Evolutionary conservation across 2,888 invertebrate species (phyloP), one percentile per base, ranked within the genome.

Genomic region (Pelosia muscerda): DNA sequence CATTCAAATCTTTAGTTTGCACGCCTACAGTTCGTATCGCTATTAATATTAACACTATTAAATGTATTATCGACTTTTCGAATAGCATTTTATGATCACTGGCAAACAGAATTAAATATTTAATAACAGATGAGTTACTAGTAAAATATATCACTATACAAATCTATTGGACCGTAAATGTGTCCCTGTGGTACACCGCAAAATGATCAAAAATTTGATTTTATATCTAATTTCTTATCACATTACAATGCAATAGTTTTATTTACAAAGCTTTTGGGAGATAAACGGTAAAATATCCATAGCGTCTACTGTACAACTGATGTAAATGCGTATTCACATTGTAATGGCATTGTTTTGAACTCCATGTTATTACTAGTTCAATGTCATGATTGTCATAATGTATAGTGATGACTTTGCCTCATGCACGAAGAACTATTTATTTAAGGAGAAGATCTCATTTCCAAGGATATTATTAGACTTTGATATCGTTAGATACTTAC

Each of bases 1-100:
- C 93, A 85, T 85, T 88, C 3, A 94, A 63, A 73, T 92, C 89
- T 75, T 81, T 92, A 75, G 89, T 75, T 6, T 77, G 60, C 28
- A 90, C 88, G 65, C 71, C 78, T 3, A 79, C 77, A 42, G 77
- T 81, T 31, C 73, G 75, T 67, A 84, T 67, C 19, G 86, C 28
- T 26, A 88, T 25, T 11, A 84, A 74, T 68, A 86, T 66, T 1
- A 86, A 59, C 38, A 85, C 61, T 65, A 83, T 49, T 26, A 42
- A 69, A 66, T 73, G 76, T 19, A 75, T n/a, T 23, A 59, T 64
- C 0, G 70, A 60, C 31, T 75, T 78, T 53, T 69, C 34, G 42
- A 53, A 63, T 55, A 69, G 67, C 75, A 69, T 76, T 75, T 76
- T 74, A 10, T 19, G 49, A 53, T 22, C 10, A 13, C 22, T 5